These are phyloP conservation scores for Xestia ashworthii DNA, from an alignment of 2,888 invertebrate genomes.

Conservation along the genomic window DNA sequence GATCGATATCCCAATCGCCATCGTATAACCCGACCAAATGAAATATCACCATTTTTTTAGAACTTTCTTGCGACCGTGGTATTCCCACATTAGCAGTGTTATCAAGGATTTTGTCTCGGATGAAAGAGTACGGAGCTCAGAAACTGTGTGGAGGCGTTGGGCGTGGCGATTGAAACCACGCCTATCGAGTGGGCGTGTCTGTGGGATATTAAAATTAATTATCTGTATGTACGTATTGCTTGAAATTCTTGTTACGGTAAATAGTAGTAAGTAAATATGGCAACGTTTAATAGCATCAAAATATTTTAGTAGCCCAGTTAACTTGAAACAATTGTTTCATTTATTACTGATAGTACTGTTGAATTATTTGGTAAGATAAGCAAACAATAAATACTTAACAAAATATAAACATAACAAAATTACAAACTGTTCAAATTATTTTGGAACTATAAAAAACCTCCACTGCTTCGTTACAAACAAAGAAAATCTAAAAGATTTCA, in stretches of 20 bases:
- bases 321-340: not conserved
- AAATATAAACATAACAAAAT: no score
- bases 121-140: constrained; percentile 77
- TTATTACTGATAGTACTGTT: not conserved
- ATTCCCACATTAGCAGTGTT: constrained; percentile 78
- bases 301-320: not conserved
- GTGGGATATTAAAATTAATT: constrained; percentile 69
- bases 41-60: constrained; percentile 64
- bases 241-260: constrained; percentile 22
- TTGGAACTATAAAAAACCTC: not conserved
- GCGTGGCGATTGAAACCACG: constrained; percentile 84
- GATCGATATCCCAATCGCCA: constrained; percentile 86
- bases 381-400: not conserved
- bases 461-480: not conserved
- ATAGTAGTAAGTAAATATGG: constrained; percentile 1
- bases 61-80: constrained; percentile 64
- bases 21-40: constrained; percentile 73
- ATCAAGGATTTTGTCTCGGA: constrained; percentile 80
- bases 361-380: not conserved
- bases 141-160: constrained; percentile 81
- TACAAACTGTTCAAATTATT: not conserved
- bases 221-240: constrained; percentile 60
- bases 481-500: not conserved
- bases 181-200: constrained; percentile 82
- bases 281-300: not conserved